Conservation (phyloP, 2,888 invertebrate genomes). For the Trissoscelio sp. region DNA sequence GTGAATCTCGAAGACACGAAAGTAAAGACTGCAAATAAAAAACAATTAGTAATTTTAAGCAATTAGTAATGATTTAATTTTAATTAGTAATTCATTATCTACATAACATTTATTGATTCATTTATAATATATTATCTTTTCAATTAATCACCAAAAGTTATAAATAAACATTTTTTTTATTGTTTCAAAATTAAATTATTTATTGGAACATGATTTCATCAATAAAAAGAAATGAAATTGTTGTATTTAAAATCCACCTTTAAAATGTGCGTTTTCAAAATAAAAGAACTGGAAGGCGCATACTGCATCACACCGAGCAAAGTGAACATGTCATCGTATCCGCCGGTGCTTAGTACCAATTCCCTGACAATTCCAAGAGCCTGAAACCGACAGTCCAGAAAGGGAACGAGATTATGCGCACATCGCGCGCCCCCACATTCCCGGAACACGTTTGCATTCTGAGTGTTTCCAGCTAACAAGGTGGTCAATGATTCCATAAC, state of each 20-base stretch:
- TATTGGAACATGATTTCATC: not conserved
- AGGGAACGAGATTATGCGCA: constrained; percentile 94
- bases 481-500: constrained; percentile 95
- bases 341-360: constrained; percentile 94
- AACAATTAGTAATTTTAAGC: no score
- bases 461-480: constrained; percentile 91
- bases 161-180: no score
- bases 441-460: constrained; percentile 96
- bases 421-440: constrained; percentile 97
- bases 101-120: no score
- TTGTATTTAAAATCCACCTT: constrained; percentile 84
- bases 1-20: no score
- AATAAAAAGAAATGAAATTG: not conserved
- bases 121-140: no score
- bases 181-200: no score
- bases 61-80: no score
- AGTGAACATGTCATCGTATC: constrained; percentile 98
- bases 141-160: no score
- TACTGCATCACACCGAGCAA: constrained; percentile 96
- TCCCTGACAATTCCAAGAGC: constrained; percentile 95
- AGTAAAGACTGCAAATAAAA: constrained; percentile 85
- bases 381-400: constrained; percentile 91
- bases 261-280: constrained; percentile 95
- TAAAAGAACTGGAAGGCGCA: constrained; percentile 91
- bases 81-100: no score